Evolutionary conservation across 2,113 vertebrate genomes (phyloP).

Genomic region (Malaclemys terrapin): DNA sequence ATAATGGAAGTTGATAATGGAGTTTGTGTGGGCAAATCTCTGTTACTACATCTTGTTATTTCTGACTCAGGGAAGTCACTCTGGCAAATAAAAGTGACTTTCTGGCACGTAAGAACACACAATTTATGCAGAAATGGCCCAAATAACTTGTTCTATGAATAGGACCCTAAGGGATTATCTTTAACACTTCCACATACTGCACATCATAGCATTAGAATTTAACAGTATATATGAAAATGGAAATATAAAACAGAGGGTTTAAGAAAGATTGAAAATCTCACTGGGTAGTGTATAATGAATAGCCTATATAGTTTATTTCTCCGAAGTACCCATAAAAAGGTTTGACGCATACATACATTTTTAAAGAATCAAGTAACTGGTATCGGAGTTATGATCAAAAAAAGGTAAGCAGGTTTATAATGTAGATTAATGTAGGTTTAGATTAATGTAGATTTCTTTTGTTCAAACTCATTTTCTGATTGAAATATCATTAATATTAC

Average conservation of each 20-base stretch:
- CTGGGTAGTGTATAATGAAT: conserved; percentile 50
- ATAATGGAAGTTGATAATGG: neutral
- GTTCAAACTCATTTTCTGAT: conserved; percentile 60
- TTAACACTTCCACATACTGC: conserved; percentile 71
- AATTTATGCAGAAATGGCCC: conserved; percentile 73
- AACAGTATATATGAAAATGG: conserved; percentile 64
- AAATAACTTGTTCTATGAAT: conserved; percentile 72
- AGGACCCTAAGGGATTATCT: conserved; percentile 73
- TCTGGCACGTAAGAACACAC: conserved; percentile 53
- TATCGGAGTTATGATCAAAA: neutral
- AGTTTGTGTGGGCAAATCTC: neutral
- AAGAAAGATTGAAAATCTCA: conserved; percentile 63
- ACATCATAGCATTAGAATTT: conserved; percentile 75
- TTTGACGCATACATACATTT: conserved; percentile 13
- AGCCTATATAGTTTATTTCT: conserved; percentile 41
- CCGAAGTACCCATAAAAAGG: conserved; percentile 15
- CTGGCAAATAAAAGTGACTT: conserved; percentile 43
- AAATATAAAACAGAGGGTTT: conserved; percentile 33
- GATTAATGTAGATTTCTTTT: conserved; percentile 33
- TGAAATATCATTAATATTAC: conserved; percentile 76
- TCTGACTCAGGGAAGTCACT: conserved; percentile 4
- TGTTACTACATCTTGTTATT: neutral
- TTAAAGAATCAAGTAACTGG: conserved; percentile 28
- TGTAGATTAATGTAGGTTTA: conserved; percentile 28
- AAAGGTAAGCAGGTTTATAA: conserved; percentile 42